Evolutionary conservation across 2,113 vertebrate genomes (phyloP), one percentile per base, ranked within the genome.

Genomic region (Myotis lucifugus): DNA sequence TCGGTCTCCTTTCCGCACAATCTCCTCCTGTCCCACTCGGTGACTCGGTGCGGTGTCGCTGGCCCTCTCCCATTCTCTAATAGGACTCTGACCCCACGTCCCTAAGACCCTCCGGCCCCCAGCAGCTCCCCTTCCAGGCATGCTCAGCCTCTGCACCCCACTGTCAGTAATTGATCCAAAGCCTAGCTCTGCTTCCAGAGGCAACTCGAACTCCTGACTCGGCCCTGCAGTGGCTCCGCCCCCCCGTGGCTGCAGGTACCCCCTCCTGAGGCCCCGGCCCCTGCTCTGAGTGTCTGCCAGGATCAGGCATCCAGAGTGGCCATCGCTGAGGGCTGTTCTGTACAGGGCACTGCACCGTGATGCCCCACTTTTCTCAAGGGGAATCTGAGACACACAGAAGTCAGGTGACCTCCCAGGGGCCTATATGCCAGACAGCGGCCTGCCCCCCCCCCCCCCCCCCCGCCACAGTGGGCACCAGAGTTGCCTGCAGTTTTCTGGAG

Each of bases 391-490:
- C 52, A 6, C 7, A 52, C 40, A 17, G 29, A 40, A 32, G 37
- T 23, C 9, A 19, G 40, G n/a, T 0, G 8, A 40, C n/a, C 61
- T 61, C 77, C 6, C 2, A 40, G 13, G 11, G 77, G 52, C 27
- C 64, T 9, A 0, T 6, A 29, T 72, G 52, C 34, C 25, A 32
- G 1, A 17, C 0, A 27, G 27, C 14, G 5, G 42, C 66, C 32
- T 73, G 32, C 17, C 90, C 56, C 2, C 0, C 10, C 5, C 14
- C 29, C 56, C 1, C 14, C 5, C 18, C 29, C 29, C 25, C 50
- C 8, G 32, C 72, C 0, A 0, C 4, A 1, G 21, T 0, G 6
- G 56, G 14, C 82, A 8, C 0, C 2, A 50, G 3, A 15, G 40
- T 52, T 0, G 0, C 67, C 25, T 29, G 67, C 64, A 27, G 8